Percentiles rank a stretch among this genome's conserved stretches.
Conservation (phyloP, 2,888 invertebrate genomes). For the Melipona bicolor region DNA sequence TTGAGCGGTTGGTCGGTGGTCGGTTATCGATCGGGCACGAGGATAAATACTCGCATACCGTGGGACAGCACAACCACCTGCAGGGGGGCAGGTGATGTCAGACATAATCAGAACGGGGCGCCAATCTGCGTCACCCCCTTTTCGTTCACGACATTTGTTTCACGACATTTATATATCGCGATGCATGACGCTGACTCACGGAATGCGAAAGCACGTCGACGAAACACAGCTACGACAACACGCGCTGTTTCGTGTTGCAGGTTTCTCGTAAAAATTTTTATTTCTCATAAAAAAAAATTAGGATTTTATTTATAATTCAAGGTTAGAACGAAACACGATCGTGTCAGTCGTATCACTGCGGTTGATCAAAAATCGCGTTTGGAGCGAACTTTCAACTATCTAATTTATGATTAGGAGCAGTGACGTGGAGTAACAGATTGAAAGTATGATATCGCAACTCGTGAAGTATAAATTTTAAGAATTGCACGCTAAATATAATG, state of each 20-base stretch:
- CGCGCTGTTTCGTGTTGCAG: not conserved
- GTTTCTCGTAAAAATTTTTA: not conserved
- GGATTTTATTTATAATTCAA: not conserved
- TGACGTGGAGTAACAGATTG: too few species aligned
- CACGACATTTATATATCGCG: conserved; percentile 48
- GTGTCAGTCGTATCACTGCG: not conserved
- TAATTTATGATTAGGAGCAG: too few species aligned
- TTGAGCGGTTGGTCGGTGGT: conserved; percentile 58
- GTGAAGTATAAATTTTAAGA: too few species aligned
- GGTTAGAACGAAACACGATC: not conserved
- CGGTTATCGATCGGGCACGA: conserved; percentile 60
- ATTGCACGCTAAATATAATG: too few species aligned
- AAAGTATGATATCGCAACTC: too few species aligned
- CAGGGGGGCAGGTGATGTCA: conserved; percentile 73
- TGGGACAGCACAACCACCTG: conserved; percentile 71
- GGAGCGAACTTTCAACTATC: not conserved
- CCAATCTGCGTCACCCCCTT: conserved; percentile 67
- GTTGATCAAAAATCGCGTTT: not conserved
- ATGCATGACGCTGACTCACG: conserved; percentile 56
- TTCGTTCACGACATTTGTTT: conserved; percentile 54
- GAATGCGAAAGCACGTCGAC: conserved; percentile 18
- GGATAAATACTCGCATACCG: conserved; percentile 65
- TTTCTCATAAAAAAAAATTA: too few species aligned
- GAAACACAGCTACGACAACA: too few species aligned
- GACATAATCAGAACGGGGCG: conserved; percentile 69